These are phyloP conservation scores for Eueides isabella DNA, from an alignment of 1,140 invertebrate genomes.

Conservation along the genomic window DNA sequence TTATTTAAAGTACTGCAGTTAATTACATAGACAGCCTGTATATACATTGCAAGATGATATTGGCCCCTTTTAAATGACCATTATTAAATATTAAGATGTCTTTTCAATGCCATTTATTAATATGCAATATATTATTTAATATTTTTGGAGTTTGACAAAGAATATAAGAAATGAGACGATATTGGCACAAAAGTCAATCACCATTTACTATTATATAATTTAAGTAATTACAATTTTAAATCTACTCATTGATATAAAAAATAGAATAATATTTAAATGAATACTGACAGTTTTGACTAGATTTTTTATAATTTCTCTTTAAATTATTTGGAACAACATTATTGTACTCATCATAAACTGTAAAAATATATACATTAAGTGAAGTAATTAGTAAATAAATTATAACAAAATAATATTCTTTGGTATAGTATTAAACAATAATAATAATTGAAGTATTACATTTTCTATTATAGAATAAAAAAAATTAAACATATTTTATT, in stretches of 20 bases:
- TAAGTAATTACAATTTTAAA: neutral
- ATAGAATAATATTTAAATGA: neutral
- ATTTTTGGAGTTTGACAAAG: neutral
- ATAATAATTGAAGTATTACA: slow-evolving; percentile 17
- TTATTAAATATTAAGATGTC: neutral
- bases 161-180: neutral
- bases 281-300: slow-evolving; percentile 14
- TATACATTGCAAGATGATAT: neutral
- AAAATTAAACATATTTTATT: too few species aligned
- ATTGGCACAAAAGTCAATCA: slow-evolving; percentile 9
- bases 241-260: neutral
- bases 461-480: neutral
- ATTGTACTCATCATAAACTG: neutral
- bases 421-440: slow-evolving; percentile 29
- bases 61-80: neutral
- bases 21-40: neutral
- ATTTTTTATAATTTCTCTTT: neutral
- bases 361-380: neutral
- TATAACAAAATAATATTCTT: slow-evolving; percentile 47
- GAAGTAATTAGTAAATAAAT: slow-evolving; percentile 14
- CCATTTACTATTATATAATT: neutral
- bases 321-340: neutral
- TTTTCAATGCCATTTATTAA: neutral
- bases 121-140: neutral
- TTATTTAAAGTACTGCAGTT: neutral